These are phyloP conservation scores for Podarcis raffonei DNA, from an alignment of 2,113 vertebrate genomes.

Conservation along the genomic window DNA sequence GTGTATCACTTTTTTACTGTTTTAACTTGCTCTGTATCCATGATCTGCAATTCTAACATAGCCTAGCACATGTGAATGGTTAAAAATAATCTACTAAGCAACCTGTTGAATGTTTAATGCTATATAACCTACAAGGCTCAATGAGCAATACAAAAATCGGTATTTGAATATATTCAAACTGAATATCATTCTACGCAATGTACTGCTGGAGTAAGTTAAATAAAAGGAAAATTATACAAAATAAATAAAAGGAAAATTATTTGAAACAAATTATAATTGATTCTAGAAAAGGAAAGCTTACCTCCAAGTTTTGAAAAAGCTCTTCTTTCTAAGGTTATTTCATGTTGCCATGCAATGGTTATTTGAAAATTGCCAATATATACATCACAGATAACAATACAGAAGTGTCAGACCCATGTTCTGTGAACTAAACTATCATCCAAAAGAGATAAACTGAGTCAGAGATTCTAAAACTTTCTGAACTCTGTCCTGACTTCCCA, in stretches of 20 bases:
- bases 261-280: not conserved
- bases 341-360: not conserved
- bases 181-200: not conserved
- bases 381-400: not conserved
- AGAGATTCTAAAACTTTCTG: not conserved
- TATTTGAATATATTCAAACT: not conserved
- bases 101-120: not conserved
- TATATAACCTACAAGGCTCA: not conserved
- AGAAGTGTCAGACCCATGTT: too few species aligned
- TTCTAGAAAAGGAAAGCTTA: not conserved
- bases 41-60: not conserved
- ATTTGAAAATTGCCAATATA: not conserved
- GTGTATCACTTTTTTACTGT: not conserved
- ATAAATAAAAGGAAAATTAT: not conserved
- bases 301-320: not conserved
- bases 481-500: not conserved
- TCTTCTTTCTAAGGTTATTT: not conserved
- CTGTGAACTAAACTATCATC: not conserved
- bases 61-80: not conserved
- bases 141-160: not conserved
- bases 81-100: not conserved
- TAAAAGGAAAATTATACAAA: too few species aligned
- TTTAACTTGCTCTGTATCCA: not conserved
- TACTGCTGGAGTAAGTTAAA: not conserved
- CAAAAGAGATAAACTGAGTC: not conserved